A percentile compares a stretch with the other conserved stretches of the same genome.
phyloP scores from a whole-genome alignment of 1,140 invertebrate species.

The Anastatus disparis region DNA sequence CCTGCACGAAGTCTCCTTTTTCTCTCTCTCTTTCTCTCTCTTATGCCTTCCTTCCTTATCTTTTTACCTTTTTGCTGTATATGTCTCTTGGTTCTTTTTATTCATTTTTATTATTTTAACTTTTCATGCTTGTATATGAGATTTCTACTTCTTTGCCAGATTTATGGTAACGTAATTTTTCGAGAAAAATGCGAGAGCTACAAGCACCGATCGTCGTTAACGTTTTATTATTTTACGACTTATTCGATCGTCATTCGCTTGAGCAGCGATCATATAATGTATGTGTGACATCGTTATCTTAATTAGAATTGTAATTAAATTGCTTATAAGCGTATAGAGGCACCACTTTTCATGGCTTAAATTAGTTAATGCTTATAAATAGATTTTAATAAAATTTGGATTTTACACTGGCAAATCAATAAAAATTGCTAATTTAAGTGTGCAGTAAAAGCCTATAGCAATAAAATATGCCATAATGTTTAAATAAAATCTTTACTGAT shows the following conservation, averaged over 20 bases:
- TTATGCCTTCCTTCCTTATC: too few relatives aligned
- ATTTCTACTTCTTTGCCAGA: conserved; percentile 14
- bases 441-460: too few relatives aligned
- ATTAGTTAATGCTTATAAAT: too few relatives aligned
- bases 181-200: conserved; percentile 21
- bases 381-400: neutral
- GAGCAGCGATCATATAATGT: conserved; percentile 22
- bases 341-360: too few relatives aligned
- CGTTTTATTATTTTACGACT: conserved; percentile 41
- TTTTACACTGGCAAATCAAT: neutral
- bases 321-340: conserved; percentile 9
- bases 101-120: too few relatives aligned
- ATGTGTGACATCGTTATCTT: conserved; percentile 29
- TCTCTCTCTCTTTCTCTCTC: neutral
- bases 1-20: neutral
- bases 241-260: conserved; percentile 30
- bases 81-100: too few relatives aligned
- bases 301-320: conserved; percentile 40
- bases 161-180: conserved; percentile 39
- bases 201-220: conserved; percentile 40
- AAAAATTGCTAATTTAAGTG: neutral
- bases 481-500: too few relatives aligned
- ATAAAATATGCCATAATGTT: too few relatives aligned
- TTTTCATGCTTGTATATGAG: too few relatives aligned
- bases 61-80: neutral